Percentiles rank a stretch among this genome's conserved stretches.
Conservation (phyloP, 2,888 invertebrate genomes). For the Aproaerema taeniolella region DNA sequence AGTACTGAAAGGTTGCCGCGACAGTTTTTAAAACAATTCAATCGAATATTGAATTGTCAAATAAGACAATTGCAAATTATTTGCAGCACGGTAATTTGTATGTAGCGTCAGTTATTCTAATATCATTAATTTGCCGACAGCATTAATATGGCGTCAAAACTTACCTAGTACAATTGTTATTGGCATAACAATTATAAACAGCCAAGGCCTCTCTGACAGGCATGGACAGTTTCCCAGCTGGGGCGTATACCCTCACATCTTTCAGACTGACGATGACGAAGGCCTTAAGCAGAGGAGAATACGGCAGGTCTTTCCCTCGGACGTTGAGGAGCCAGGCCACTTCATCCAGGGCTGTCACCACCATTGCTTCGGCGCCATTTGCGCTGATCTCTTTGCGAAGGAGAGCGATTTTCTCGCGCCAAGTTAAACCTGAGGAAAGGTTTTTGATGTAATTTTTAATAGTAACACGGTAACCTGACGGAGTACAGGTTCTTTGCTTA, state of each 20-base stretch:
- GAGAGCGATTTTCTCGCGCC: slow-evolving; percentile 85
- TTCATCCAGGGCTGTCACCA: slow-evolving; percentile 92
- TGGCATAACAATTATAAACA: slow-evolving; percentile 78
- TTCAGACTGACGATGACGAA: slow-evolving; percentile 83
- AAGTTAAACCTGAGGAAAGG: slow-evolving; percentile 75
- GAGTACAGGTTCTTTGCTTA: too few relatives aligned
- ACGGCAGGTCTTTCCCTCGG: slow-evolving; percentile 89
- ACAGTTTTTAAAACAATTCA: too few relatives aligned
- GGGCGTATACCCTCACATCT: slow-evolving; percentile 83
- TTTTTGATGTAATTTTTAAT: slow-evolving; percentile 3
- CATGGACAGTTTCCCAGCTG: slow-evolving; percentile 79
- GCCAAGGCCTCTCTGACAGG: slow-evolving; percentile 71
- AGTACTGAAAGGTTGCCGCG: too few relatives aligned
- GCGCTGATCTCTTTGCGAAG: slow-evolving; percentile 80
- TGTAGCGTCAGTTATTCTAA: too few relatives aligned
- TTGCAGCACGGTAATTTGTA: too few relatives aligned
- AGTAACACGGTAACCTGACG: too few relatives aligned
- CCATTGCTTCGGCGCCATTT: slow-evolving; percentile 84
- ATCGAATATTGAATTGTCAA: too few relatives aligned
- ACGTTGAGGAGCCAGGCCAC: slow-evolving; percentile 92
- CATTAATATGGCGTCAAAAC: too few relatives aligned
- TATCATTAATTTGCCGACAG: too few relatives aligned
- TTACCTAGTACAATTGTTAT: slow-evolving; percentile 74
- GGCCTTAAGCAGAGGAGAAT: slow-evolving; percentile 87
- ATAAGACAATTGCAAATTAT: too few relatives aligned